These are phyloP conservation scores for Aurelia aurita DNA, from an alignment of 30 jellyfish, hydroid and myxozoan species.

Conservation along the genomic window DNA sequence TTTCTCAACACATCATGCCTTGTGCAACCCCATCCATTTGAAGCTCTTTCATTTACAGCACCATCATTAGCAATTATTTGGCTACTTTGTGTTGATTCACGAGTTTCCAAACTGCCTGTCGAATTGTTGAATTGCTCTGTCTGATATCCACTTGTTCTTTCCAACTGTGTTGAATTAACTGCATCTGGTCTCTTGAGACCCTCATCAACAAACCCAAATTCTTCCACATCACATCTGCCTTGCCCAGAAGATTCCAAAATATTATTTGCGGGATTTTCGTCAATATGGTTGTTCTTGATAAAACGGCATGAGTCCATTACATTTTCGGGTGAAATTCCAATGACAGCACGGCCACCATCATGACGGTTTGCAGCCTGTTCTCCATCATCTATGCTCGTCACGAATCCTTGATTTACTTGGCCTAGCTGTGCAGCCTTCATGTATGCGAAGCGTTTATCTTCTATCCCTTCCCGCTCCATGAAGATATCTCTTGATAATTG, in stretches of 20 bases:
- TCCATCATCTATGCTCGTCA: constrained; percentile 62
- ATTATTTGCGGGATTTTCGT: background rate
- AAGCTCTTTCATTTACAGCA: too few species aligned
- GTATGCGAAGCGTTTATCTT: constrained; percentile 22
- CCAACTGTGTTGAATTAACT: background rate
- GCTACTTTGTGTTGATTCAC: too few species aligned
- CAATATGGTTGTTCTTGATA: background rate
- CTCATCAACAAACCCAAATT: background rate
- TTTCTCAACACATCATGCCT: too few species aligned
- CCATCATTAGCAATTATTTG: too few species aligned
- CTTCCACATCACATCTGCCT: constrained; percentile 7
- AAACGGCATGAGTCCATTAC: constrained; percentile 5
- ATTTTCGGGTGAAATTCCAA: constrained; percentile 2
- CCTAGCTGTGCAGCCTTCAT: constrained; percentile 49
- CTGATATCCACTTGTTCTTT: background rate
- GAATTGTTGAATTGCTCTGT: background rate
- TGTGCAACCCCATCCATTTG: too few species aligned
- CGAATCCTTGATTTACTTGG: constrained; percentile 59
- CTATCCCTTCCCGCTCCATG: constrained; percentile 8
- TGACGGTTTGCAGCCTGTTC: constrained; percentile 38
- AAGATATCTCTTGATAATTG: too few species aligned
- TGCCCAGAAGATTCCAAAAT: background rate
- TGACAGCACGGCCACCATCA: constrained; percentile 3
- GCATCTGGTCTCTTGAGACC: background rate
- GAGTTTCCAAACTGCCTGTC: too few species aligned